Conservation (phyloP, 2,888 invertebrate species). For the Erpobdella octoculata region DNA sequence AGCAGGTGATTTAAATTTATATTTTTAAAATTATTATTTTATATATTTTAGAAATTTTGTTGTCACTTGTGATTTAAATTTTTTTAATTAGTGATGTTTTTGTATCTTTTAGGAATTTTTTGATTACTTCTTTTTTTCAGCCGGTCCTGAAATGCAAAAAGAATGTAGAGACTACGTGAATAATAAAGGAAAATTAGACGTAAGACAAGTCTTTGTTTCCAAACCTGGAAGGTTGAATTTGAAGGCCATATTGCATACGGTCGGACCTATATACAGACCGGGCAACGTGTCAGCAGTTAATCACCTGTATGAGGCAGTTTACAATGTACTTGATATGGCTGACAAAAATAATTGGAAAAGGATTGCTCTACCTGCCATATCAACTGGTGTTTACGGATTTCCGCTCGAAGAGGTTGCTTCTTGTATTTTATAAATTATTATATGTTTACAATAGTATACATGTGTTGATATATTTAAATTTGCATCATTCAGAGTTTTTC, state of each 20-base stretch:
- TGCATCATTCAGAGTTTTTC: no score
- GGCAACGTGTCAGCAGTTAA: slow-evolving; percentile 29
- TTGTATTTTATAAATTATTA: background rate
- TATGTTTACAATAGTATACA: no score
- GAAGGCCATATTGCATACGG: slow-evolving; percentile 38
- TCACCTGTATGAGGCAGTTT: slow-evolving; percentile 36
- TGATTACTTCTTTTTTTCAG: slow-evolving; percentile 16
- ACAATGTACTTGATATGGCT: slow-evolving; percentile 34
- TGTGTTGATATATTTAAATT: no score
- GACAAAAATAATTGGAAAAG: slow-evolving; percentile 33
- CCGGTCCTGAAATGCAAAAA: slow-evolving; percentile 16
- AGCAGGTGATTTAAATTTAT: slow-evolving; percentile 37
- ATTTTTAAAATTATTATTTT: background rate
- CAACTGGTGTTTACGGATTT: slow-evolving; percentile 41
- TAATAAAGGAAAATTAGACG: slow-evolving; percentile 10
- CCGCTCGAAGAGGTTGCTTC: slow-evolving; percentile 28
- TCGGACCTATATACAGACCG: slow-evolving; percentile 37
- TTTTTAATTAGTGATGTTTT: no score
- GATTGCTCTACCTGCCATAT: slow-evolving; percentile 43
- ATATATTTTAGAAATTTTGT: background rate
- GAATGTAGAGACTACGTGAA: slow-evolving; percentile 14
- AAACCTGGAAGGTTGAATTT: slow-evolving; percentile 38
- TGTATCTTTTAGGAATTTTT: no score
- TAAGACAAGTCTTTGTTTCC: slow-evolving; percentile 40
- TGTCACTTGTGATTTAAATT: background rate